Evolutionary conservation across 2,888 invertebrate species (phyloP), one percentile per base, ranked within the genome.

Genomic region (Sphinx pinastri): DNA sequence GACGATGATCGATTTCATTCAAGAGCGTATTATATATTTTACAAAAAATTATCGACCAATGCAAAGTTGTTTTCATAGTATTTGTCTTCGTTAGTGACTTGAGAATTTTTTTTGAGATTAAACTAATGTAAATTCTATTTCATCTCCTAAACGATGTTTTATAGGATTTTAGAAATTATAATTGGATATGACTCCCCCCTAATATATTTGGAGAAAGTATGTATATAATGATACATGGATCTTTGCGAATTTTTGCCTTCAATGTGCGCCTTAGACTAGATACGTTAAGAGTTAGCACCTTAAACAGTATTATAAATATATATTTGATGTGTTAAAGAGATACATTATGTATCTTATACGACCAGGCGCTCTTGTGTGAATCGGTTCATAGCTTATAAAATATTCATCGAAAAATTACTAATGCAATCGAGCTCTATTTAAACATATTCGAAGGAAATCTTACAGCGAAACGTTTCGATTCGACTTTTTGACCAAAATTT

Each of bases 401-500:
- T 45, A 47, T 60, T 68, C 58, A 51, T 59, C 59, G 49, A 69
- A 31, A 52, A 16, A 60, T 69, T 68, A 68, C 19, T 16, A 54
- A 52, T 14, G 54, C 54, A 69, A 45, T 16, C 76, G 72, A 71
- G 68, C 72, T 76, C 76, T 81, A 82, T 83, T 82, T 73, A 79
- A 82, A 74, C 71, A 76, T 74, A 54, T 76, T 81, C 78, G 78
- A 74, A 77, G 72, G 69, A 73, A 71, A 74, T 73, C 71, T 72
- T 70, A 72, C 73, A 75, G 73, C 77, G 73, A 81, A 75, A 71
- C 74, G 79, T 82, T 80, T 81, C 75, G 75, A 77, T 80, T 75
- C 72, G 73, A 72, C 73, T 77, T 82, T 81, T 82, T 76, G 79
- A 83, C 79, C 75, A 75, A 81, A 75, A 80, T 79, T 86, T 87